Evolutionary conservation across 2,797 vertebrate genomes (phyloP).

Genomic region (Pachyuromys duprasi): DNA sequence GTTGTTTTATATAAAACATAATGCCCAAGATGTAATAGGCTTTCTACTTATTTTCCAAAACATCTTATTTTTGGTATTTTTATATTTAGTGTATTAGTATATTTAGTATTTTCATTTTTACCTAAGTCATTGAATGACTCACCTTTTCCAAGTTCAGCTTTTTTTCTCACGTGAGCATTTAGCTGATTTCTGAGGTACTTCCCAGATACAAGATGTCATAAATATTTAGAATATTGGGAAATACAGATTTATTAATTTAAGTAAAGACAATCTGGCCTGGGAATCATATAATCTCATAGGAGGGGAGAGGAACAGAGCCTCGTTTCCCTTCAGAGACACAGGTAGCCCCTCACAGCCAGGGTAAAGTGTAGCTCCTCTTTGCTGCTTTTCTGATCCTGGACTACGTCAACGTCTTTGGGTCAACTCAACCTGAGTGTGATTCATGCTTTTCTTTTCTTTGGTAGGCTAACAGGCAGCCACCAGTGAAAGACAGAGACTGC

Average conservation of each 20-base stretch:
- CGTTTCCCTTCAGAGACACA: neutral
- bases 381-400: neutral
- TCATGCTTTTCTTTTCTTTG: conserved; percentile 50
- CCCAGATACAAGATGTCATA: conserved; percentile 4
- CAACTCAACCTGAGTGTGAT: neutral
- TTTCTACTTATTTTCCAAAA: conserved; percentile 41
- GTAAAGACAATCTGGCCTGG: neutral
- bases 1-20: conserved; percentile 44
- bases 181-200: conserved; percentile 54
- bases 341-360: neutral
- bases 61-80: conserved; percentile 66
- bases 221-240: conserved; percentile 8
- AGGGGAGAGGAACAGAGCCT: neutral
- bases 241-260: conserved; percentile 19
- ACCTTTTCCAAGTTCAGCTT: conserved; percentile 59
- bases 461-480: conserved; percentile 59
- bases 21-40: neutral
- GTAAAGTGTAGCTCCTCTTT: neutral
- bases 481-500: conserved; percentile 33
- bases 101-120: neutral
- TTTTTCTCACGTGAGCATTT: conserved; percentile 31
- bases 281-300: neutral
- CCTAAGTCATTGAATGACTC: conserved; percentile 56
- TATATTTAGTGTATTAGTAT: too few relatives aligned
- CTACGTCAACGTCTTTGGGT: neutral